phyloP scores from a whole-genome alignment of 2,797 vertebrate genomes.

The Odontamblyopus lacepedii region DNA sequence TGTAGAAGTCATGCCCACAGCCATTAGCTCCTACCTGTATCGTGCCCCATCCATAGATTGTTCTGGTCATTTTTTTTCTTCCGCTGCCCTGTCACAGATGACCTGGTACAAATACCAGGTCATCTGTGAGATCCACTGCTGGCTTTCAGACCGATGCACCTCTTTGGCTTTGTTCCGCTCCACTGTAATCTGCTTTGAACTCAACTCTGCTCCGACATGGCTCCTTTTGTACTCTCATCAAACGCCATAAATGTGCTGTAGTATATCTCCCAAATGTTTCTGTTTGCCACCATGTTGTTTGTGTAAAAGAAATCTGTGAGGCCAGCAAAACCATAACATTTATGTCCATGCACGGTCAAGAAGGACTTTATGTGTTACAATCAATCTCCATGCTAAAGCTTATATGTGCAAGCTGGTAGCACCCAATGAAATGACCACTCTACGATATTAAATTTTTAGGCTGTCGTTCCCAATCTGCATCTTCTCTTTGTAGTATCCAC shows the following conservation, averaged over 20 bases:
- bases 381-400: conserved; percentile 8
- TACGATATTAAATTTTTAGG: conserved; percentile 28
- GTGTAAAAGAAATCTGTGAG: background rate
- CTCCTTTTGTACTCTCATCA: too few relatives aligned
- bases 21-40: background rate
- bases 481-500: background rate
- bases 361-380: conserved; percentile 8
- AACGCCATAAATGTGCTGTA: background rate
- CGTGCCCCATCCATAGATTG: background rate
- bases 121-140: conserved; percentile 1
- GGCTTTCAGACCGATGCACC: background rate
- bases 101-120: background rate
- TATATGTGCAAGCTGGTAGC: conserved; percentile 1
- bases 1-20: background rate
- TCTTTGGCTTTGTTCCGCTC: background rate
- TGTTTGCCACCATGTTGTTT: background rate
- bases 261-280: background rate
- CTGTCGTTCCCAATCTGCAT: conserved; percentile 13
- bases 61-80: background rate
- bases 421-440: conserved; percentile 29
- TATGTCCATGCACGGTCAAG: background rate
- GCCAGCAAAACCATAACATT: conserved; percentile 1
- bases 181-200: background rate
- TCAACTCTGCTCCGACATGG: background rate
- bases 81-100: background rate